A percentile compares a stretch with the other conserved stretches of the same genome.
phyloP scores from a whole-genome alignment of 1,140 invertebrate genomes.

The Drosophila funebris region DNA sequence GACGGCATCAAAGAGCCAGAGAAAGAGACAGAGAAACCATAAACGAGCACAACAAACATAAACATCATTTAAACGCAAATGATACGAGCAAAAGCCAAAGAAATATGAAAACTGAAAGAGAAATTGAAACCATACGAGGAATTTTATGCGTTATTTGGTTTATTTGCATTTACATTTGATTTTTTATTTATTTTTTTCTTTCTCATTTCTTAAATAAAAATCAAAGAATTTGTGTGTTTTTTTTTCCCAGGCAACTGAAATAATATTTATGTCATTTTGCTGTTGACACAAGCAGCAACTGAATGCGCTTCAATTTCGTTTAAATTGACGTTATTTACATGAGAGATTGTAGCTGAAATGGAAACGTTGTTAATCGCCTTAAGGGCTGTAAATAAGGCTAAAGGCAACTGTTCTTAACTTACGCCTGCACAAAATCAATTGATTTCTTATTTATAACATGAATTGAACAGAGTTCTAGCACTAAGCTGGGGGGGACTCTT shows the following conservation, averaged over 20 bases:
- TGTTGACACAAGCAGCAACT: conserved; percentile 10
- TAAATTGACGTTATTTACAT: conserved; percentile 43
- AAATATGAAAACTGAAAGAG: conserved; percentile 10
- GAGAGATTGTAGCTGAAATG: conserved; percentile 30
- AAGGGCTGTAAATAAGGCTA: conserved; percentile 70
- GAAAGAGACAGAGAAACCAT: conserved; percentile 8
- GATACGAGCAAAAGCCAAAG: conserved; percentile 4
- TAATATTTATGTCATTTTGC: conserved; percentile 49
- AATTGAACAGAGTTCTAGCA: conserved; percentile 31
- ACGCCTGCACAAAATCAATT: conserved; percentile 64
- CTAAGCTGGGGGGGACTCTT: neutral
- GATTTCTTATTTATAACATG: conserved; percentile 79
- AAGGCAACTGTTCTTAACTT: conserved; percentile 41
- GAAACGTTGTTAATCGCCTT: conserved; percentile 70
- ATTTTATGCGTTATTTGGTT: no score
- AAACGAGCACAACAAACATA: conserved; percentile 18
- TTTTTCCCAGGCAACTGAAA: conserved; percentile 38
- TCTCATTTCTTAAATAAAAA: conserved; percentile 17
- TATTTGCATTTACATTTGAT: neutral
- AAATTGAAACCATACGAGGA: conserved; percentile 25
- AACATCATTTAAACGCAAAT: conserved; percentile 50
- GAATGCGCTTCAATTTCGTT: conserved; percentile 51
- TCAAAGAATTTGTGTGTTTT: conserved; percentile 7
- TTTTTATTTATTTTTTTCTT: neutral
- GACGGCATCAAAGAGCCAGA: conserved; percentile 17